phyloP scores from a whole-genome alignment of 2,113 vertebrate species.

The Rhinopomastus cyanomelas region DNA sequence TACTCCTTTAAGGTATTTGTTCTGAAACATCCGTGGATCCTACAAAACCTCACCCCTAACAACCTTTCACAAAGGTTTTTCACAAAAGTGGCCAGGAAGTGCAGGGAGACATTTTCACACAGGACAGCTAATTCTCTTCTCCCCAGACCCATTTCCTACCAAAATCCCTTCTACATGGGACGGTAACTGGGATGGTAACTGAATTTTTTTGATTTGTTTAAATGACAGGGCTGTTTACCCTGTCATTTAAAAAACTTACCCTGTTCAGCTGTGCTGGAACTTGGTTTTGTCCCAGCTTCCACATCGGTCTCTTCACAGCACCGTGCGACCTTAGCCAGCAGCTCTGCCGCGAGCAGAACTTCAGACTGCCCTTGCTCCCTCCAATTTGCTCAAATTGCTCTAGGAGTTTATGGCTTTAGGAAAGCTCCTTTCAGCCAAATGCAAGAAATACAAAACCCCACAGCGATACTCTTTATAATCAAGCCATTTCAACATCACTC shows the following conservation, averaged over 20 bases:
- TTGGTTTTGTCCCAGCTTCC: not conserved
- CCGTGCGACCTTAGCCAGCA: not conserved
- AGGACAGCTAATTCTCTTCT: not conserved
- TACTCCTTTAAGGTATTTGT: not conserved
- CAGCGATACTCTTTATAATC: not conserved
- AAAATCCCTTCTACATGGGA: not conserved
- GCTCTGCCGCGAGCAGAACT: not conserved
- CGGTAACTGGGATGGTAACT: not conserved
- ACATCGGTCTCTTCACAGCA: accelerated
- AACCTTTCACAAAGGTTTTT: not conserved
- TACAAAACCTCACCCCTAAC: not conserved
- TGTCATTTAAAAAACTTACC: too few relatives aligned
- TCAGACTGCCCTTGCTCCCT: not conserved
- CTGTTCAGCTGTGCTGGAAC: not conserved
- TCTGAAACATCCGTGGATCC: not conserved
- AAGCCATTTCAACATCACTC: accelerated
- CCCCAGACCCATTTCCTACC: not conserved
- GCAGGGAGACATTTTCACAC: not conserved
- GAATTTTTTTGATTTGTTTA: not conserved
- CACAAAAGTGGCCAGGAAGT: not conserved
- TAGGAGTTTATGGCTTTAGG: not conserved
- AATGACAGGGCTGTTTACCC: not conserved
- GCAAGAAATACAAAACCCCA: not conserved
- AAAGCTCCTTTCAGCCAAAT: not conserved
- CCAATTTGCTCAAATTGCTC: not conserved